Base-by-base conservation (phyloP, 1,140 invertebrate species). In the Lepeophtheirus salmonis region DNA sequence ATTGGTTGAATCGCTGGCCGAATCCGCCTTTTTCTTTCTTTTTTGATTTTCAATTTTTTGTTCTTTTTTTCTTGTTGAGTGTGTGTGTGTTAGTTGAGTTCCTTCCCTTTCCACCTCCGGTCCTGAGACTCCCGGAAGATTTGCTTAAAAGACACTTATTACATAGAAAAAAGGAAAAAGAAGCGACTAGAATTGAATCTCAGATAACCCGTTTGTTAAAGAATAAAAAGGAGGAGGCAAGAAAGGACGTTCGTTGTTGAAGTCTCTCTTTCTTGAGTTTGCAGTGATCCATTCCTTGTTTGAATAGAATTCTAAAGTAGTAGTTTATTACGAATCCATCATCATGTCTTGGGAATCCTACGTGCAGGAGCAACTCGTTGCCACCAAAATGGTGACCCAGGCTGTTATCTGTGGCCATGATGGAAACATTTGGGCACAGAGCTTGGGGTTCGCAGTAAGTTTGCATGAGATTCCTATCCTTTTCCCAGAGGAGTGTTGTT, bases 321-420 rank as follows among this genome's bases (percentile, higher is more conserved):
- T n/a, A n/a, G n/a, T n/a, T n/a, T n/a, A n/a, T n/a, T n/a, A n/a
- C n/a, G n/a, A n/a, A n/a, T 60, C 20, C 1, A 18, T 64, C 70
- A 82, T 73, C 71, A 92, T 90, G 87, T 90, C 86, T 81, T 94
- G 89, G 89, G 87, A 92, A 83, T 86, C 89, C 82, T 94, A 94
- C 79, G 86, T 94, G 72, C 88, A 91, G 77, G 91, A 89, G 79
- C 88, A 94, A 77, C 82, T 92, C 77, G 79, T 91, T 75, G 86
- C 86, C 69, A 88, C 86, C 69, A 82, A 81, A 74, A 89, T 85
- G 81, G 85, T 89, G 67, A 84, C 81, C 73, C 88, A 88, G 79
- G 88, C 88, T 66, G 86, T 85, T 65, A 94, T 92, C 72, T 86
- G 84, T 70, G 88, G 88, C 73, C 84, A 88, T 74, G 88, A 94